Evolutionary conservation across 2,888 invertebrate species (phyloP).

Genomic region (Orthonevra nobilis): DNA sequence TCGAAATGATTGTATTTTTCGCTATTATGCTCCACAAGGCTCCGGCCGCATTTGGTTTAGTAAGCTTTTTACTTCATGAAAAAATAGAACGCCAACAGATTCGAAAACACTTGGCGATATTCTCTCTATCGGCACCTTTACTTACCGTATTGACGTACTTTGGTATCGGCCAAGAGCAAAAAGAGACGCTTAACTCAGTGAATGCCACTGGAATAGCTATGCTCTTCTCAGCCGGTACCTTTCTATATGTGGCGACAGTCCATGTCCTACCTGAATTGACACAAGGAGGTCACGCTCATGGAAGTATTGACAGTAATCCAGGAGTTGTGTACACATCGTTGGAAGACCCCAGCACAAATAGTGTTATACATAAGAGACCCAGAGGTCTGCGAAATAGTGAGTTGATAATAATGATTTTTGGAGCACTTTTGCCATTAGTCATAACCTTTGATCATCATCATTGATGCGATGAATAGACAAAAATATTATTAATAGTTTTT

Average conservation of each 20-base stretch:
- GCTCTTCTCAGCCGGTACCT: slow-evolving; percentile 99
- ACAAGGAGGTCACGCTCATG: slow-evolving; percentile 79
- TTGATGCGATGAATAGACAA: slow-evolving; percentile 77
- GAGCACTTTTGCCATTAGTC: slow-evolving; percentile 92
- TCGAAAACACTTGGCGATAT: slow-evolving; percentile 92
- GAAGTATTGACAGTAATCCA: slow-evolving; percentile 49
- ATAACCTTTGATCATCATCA: slow-evolving; percentile 96
- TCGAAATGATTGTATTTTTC: slow-evolving; percentile 98
- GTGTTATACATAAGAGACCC: slow-evolving; percentile 39
- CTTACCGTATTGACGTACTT: slow-evolving; percentile 95
- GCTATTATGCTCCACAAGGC: slow-evolving; percentile 99
- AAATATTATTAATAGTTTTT: too few relatives aligned
- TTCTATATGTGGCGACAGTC: slow-evolving; percentile 98
- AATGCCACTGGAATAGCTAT: slow-evolving; percentile 98
- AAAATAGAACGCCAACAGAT: slow-evolving; percentile 93
- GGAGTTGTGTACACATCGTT: slow-evolving; percentile 69
- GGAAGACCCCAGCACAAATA: slow-evolving; percentile 72
- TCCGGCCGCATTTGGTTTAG: slow-evolving; percentile 98
- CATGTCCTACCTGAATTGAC: slow-evolving; percentile 98
- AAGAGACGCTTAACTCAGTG: slow-evolving; percentile 92
- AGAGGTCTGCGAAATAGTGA: slow-evolving; percentile 88
- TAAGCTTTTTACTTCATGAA: slow-evolving; percentile 97
- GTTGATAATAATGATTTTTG: slow-evolving; percentile 90
- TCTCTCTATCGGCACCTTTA: slow-evolving; percentile 95
- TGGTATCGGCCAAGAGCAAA: slow-evolving; percentile 95